Evolutionary conservation across 1,140 invertebrate species (phyloP).

Genomic region (Drosophila sturtevanti): DNA sequence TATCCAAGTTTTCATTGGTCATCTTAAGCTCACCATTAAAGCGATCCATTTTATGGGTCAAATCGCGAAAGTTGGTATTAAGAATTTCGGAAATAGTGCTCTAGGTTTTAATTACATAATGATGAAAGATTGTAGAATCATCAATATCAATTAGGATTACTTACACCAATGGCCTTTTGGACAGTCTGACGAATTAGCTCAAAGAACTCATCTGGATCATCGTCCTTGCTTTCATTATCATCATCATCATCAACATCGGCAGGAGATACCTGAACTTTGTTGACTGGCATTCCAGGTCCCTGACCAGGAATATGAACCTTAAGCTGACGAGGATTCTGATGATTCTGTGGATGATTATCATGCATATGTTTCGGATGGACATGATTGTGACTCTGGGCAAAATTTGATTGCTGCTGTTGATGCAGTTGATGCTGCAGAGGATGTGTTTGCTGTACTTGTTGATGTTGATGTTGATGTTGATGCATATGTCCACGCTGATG

Average conservation of each 20-base stretch:
- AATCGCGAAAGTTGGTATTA: slow-evolving; percentile 63
- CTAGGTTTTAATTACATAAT: slow-evolving; percentile 8
- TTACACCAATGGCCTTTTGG: slow-evolving; percentile 65
- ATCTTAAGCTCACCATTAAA: slow-evolving; percentile 62
- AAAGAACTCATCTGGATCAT: slow-evolving; percentile 78
- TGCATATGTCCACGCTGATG: slow-evolving; percentile 10
- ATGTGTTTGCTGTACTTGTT: slow-evolving; percentile 56
- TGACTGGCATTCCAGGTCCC: not conserved
- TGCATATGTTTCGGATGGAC: slow-evolving; percentile 31
- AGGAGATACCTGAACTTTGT: slow-evolving; percentile 31
- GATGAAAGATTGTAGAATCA: not conserved
- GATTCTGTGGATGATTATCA: slow-evolving; percentile 10
- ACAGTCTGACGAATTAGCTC: slow-evolving; percentile 73
- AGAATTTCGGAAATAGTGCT: slow-evolving; percentile 59
- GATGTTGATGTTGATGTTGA: slow-evolving; percentile 27
- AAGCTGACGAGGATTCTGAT: slow-evolving; percentile 35
- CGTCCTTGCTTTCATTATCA: slow-evolving; percentile 70
- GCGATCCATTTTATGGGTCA: slow-evolving; percentile 65
- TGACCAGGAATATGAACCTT: slow-evolving; percentile 19
- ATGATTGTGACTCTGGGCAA: slow-evolving; percentile 13
- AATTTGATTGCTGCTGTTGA: slow-evolving; percentile 47
- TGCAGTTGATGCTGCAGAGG: slow-evolving; percentile 60
- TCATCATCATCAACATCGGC: slow-evolving; percentile 58
- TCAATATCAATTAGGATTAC: not conserved
- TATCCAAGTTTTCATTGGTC: slow-evolving; percentile 63